Evolutionary conservation across 1,140 invertebrate genomes (phyloP), one percentile per base, ranked within the genome.

Genomic region (Bradynema listronoti): DNA sequence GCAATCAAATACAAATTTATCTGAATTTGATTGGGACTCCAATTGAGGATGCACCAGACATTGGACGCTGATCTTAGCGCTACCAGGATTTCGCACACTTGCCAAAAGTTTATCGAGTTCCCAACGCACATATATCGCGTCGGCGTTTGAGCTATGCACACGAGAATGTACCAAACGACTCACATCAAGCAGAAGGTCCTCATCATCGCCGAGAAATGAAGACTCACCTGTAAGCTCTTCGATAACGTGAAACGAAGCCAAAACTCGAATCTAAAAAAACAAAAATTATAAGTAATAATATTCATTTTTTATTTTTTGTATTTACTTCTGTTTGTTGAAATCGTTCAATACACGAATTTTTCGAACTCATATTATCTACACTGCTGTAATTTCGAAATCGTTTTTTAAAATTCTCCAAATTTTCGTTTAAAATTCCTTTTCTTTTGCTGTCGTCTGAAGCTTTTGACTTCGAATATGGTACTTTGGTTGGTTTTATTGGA

Each of bases 61-160:
- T 43, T 43, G 42, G 6, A 43, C 6, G 27, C 19, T 43, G 42
- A 43, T 43, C 9, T 27, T 3, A 3, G 42, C 27, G 42, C 19
- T 22, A 27, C 42, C 42, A 43, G 42, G 3, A 43, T 43, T 43
- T 9, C 9, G 6, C 9, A 19, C 42, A 43, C 22, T 43, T 43
- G 42, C 42, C 22, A 43, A 43, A 22, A 43, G 19, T 43, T 43
- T 43, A 27, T 27, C 42, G 42, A n/a, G n/a, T n/a, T n/a, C n/a
- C n/a, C n/a, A n/a, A n/a, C n/a, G n/a, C n/a, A n/a, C n/a, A n/a
- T n/a, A n/a, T n/a, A n/a, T n/a, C n/a, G n/a, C n/a, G n/a, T n/a
- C n/a, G n/a, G n/a, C n/a, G n/a, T n/a, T n/a, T n/a, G n/a, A n/a
- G n/a, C n/a, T 43, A 22, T 19, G 42, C 6, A 9, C 27, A 27